Percentiles rank a stretch among this genome's conserved stretches.
These are phyloP conservation scores for Willowsia nigromaculata DNA, from an alignment of 2,888 invertebrate genomes.

Conservation along the genomic window DNA sequence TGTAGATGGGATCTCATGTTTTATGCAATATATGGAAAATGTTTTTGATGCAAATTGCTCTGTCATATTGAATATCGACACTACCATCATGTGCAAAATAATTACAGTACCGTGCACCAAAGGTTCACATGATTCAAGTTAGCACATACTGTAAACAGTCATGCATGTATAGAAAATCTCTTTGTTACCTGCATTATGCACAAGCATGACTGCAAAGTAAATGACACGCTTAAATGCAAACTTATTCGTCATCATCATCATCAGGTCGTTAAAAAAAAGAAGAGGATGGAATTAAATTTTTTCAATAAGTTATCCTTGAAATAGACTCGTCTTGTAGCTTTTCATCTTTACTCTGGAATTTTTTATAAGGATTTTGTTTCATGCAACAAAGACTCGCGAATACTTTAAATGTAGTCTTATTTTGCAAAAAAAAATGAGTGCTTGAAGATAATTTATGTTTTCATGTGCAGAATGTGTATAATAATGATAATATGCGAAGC, in stretches of 20 bases:
- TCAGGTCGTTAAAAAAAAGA: neutral
- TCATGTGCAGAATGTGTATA: neutral
- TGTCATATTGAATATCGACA: too few species aligned
- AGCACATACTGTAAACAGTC: too few species aligned
- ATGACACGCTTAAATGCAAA: neutral
- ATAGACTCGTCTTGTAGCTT: neutral
- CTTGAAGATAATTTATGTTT: conserved; percentile 14
- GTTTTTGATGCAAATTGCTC: too few species aligned
- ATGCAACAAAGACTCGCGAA: conserved; percentile 15
- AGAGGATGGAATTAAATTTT: conserved; percentile 1
- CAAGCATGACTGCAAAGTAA: neutral
- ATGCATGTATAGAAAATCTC: neutral
- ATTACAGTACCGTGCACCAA: too few species aligned
- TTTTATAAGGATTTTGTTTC: conserved; percentile 20
- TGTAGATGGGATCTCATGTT: neutral
- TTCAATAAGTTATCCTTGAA: conserved; percentile 23
- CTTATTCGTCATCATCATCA: neutral
- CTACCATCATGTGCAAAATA: too few species aligned
- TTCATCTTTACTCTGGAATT: neutral
- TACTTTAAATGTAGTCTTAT: conserved; percentile 1
- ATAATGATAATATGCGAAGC: neutral
- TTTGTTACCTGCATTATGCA: neutral
- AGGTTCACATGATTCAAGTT: neutral
- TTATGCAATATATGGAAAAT: neutral
- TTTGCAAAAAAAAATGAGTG: neutral